Conservation (phyloP, 2,888 invertebrate species). For the Myopa testacea region DNA sequence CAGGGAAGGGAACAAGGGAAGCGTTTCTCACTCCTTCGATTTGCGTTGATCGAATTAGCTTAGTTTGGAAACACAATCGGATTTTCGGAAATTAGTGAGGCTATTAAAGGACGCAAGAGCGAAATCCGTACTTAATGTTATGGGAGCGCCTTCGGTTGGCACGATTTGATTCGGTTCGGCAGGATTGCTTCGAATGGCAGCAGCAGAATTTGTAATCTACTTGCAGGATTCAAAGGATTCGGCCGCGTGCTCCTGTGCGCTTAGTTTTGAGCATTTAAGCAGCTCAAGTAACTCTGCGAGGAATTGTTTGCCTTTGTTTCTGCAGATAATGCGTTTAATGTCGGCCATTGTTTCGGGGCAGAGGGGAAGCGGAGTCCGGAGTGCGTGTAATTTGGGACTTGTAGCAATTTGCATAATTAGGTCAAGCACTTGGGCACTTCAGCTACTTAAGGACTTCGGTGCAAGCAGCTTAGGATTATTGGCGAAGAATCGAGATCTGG, state of each 20-base stretch:
- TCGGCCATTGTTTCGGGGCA: not conserved
- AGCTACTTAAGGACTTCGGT: not conserved
- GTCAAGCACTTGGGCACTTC: conserved; percentile 1
- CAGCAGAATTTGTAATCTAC: not conserved
- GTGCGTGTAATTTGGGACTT: not conserved
- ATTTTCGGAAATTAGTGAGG: not conserved
- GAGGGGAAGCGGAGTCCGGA: not conserved
- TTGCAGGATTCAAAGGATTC: not conserved
- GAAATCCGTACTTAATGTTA: not conserved
- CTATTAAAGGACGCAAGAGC: not conserved
- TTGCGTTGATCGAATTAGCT: not conserved
- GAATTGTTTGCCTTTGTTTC: not conserved
- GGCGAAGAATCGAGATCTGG: too few species aligned
- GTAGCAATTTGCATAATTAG: conserved; percentile 14
- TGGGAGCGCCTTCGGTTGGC: not conserved
- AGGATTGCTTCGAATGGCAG: not conserved
- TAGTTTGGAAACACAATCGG: not conserved
- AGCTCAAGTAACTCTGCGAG: not conserved
- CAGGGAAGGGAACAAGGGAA: not conserved
- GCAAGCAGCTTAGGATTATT: too few species aligned
- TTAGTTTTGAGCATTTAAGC: not conserved
- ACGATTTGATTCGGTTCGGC: not conserved
- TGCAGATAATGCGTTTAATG: not conserved
- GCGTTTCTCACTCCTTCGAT: not conserved
- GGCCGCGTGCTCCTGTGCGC: not conserved